phyloP scores from a whole-genome alignment of 2,888 invertebrate species.

The Alsophila aescularia region DNA sequence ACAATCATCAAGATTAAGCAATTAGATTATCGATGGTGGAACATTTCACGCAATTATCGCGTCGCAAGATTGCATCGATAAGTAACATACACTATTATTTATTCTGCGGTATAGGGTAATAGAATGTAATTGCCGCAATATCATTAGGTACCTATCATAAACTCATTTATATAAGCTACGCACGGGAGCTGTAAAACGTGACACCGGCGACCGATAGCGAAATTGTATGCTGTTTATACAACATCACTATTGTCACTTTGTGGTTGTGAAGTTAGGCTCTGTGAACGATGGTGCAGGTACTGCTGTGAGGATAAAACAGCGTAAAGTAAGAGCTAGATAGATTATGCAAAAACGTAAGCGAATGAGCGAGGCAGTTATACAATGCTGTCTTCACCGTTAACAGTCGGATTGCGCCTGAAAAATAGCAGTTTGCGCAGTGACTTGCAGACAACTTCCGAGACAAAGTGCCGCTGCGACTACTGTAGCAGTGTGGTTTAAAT shows the following conservation, averaged over 20 bases:
- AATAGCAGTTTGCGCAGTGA: too few species aligned
- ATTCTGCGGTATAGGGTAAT: conserved; percentile 15
- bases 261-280: too few species aligned
- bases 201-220: neutral
- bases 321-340: too few species aligned
- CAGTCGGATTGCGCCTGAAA: too few species aligned
- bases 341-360: too few species aligned
- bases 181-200: conserved; percentile 4
- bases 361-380: too few species aligned
- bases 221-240: neutral
- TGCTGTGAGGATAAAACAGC: too few species aligned
- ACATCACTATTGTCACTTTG: neutral
- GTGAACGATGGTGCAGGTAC: too few species aligned
- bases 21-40: neutral
- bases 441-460: too few species aligned
- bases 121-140: conserved; percentile 11
- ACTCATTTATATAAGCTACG: neutral
- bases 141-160: neutral
- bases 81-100: neutral
- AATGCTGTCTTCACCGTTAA: too few species aligned
- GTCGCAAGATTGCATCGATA: neutral
- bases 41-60: neutral
- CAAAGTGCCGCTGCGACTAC: too few species aligned
- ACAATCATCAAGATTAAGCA: neutral
- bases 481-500: too few species aligned